phyloP scores from a whole-genome alignment of 2,797 vertebrate species.

The Lepus oiostolus region DNA sequence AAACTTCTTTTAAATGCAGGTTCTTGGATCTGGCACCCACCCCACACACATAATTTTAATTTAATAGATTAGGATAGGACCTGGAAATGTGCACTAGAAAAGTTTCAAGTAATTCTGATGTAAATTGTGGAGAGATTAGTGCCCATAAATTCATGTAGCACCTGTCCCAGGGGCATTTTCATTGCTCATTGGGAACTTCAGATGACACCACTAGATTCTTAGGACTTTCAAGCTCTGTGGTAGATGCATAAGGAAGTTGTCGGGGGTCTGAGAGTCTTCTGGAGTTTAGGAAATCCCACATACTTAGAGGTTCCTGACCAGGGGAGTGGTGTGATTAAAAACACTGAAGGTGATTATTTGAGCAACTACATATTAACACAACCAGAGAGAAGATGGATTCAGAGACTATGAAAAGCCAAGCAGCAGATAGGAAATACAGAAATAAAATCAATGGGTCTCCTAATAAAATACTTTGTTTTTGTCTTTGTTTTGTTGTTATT shows the following conservation, averaged over 20 bases:
- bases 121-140: neutral
- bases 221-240: neutral
- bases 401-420: slow-evolving; percentile 20
- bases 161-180: neutral
- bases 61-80: neutral
- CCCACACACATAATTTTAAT: neutral
- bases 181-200: neutral
- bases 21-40: neutral
- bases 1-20: neutral
- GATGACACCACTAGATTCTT: slow-evolving; percentile 30
- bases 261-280: neutral
- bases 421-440: slow-evolving; percentile 25
- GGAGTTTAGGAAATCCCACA: neutral
- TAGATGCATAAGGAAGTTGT: neutral
- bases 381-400: neutral
- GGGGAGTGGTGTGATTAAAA: neutral
- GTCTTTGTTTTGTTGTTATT: slow-evolving; percentile 8
- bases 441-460: slow-evolving; percentile 51
- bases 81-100: slow-evolving; percentile 23
- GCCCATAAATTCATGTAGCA: neutral
- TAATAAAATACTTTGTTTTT: slow-evolving; percentile 6
- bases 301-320: neutral
- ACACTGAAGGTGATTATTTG: slow-evolving; percentile 40
- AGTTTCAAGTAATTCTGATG: neutral
- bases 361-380: neutral